These are phyloP conservation scores for Lepeophtheirus salmonis DNA, from an alignment of 1,140 invertebrate genomes.

Conservation along the genomic window DNA sequence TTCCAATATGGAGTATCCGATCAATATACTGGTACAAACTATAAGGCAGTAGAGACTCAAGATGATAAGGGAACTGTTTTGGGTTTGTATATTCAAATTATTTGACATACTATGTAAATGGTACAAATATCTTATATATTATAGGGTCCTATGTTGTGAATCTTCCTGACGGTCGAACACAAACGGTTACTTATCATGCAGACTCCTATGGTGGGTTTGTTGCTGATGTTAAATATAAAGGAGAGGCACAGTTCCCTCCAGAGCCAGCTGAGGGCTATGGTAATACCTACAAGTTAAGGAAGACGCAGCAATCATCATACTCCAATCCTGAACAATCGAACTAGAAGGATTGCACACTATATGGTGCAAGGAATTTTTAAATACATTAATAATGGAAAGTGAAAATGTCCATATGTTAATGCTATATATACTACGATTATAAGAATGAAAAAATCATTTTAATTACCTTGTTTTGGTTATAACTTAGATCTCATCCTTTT, in stretches of 20 bases:
- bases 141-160: background rate
- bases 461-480: too few species aligned
- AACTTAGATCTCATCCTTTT: too few species aligned
- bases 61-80: slow-evolving; percentile 21
- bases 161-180: slow-evolving; percentile 21
- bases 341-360: too few species aligned
- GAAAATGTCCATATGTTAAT: too few species aligned
- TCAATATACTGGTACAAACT: slow-evolving; percentile 25
- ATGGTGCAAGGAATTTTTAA: too few species aligned
- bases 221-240: slow-evolving; percentile 19
- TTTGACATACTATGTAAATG: background rate
- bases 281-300: too few species aligned
- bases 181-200: slow-evolving; percentile 18
- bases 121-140: background rate
- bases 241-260: slow-evolving; percentile 12
- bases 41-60: slow-evolving; percentile 23
- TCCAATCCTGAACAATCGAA: too few species aligned
- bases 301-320: too few species aligned
- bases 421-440: too few species aligned
- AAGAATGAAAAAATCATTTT: too few species aligned
- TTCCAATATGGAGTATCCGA: slow-evolving; percentile 26
- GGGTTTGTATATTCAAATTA: slow-evolving; percentile 1
- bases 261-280: background rate
- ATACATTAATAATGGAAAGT: too few species aligned
- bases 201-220: slow-evolving; percentile 17